Base-by-base conservation (phyloP, 1,140 invertebrate species). In the Drosophila rufa region DNA sequence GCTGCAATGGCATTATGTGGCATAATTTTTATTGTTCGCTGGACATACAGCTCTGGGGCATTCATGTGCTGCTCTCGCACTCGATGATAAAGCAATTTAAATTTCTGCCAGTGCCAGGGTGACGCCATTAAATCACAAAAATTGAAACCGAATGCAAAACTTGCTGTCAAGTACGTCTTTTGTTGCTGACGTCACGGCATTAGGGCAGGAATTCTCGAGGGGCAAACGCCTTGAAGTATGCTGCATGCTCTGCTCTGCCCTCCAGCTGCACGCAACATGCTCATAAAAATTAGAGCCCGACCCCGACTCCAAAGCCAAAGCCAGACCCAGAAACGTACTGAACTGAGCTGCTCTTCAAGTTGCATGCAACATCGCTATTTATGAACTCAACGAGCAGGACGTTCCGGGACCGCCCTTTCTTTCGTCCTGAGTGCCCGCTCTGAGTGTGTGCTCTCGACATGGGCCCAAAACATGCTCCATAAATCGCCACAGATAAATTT, bases 281-380 rank as follows among this genome's bases (percentile, higher is more conserved):
- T 87, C 84, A 84, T 87, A 87, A 87, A 87, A 87, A 87, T 87
- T 87, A 84, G 77, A 86, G 71, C 74, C 40, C 77, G 74, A 75
- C 45, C 55, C 60, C 25, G 15, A 47, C 11, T 42, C 40, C 17
- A 61, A 62, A 64, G 65, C 40, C 62, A 58, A 19, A 71, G 38
- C 58, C 69, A 64, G 56, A 60, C n/a, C 56, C 64, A 33, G 50
- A 59, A 45, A 45, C 45, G 40, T 47, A 22, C 55, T 40, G 59
- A 53, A 62, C 62, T 43, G 62, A 25, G 65, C 61, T 25, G 55
- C 75, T 56, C 73, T 77, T 68, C 55, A 73, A 80, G 80, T 89
- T 87, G 84, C 84, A 87, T 87, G 84, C 84, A 87, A 87, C 84
- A 87, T 75, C 79, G 84, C 84, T 87, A 87, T 87, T 87, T 87